A percentile compares a stretch with the other conserved stretches of the same genome.
Evolutionary conservation across 2,797 vertebrate genomes (phyloP).

Genomic region (Garrulus glandarius): DNA sequence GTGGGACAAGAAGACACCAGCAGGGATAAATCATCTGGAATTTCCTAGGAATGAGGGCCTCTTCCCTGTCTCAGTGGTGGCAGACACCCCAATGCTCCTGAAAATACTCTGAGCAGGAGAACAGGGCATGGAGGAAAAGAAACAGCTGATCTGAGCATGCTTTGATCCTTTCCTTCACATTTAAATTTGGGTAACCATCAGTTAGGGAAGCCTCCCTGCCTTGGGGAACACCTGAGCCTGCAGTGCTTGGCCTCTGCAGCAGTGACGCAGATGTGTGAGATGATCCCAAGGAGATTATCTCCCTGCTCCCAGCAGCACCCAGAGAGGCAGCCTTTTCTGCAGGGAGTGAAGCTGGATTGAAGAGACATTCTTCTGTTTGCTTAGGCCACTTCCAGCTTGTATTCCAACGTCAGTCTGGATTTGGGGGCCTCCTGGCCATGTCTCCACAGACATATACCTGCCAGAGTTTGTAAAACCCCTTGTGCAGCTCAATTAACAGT

Average conservation of each 20-base stretch:
- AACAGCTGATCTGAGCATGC: neutral
- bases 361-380: neutral
- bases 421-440: neutral
- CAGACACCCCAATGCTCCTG: accelerated
- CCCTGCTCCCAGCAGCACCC: neutral
- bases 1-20: neutral
- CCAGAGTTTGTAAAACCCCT: neutral
- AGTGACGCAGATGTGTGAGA: neutral
- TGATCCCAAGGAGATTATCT: neutral
- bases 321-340: neutral
- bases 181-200: neutral
- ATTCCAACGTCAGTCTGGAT: neutral
- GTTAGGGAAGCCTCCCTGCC: neutral
- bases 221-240: neutral
- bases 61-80: neutral
- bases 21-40: neutral
- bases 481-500: neutral
- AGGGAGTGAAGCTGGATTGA: neutral
- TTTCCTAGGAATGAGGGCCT: neutral
- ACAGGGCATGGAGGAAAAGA: neutral
- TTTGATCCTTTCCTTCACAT: neutral
- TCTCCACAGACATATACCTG: neutral
- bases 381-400: neutral
- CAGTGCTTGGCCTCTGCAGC: neutral
- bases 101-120: neutral